Evolutionary conservation across 2,888 invertebrate genomes (phyloP).

Genomic region (Acrobasis repandana): DNA sequence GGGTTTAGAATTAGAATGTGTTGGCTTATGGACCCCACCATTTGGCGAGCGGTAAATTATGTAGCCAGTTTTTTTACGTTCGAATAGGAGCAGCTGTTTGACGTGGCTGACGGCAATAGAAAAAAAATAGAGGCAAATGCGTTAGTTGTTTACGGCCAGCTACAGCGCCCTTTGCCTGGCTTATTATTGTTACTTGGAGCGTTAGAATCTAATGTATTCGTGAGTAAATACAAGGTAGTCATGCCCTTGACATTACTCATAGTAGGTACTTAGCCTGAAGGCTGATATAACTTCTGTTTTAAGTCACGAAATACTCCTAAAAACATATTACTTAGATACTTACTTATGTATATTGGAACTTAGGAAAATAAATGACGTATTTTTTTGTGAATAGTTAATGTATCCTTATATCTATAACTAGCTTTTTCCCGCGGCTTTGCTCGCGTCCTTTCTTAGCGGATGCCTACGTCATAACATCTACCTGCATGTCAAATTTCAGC

Average conservation of each 20-base stretch:
- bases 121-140: conserved; percentile 36
- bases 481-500: too few species aligned
- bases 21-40: conserved; percentile 68
- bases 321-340: too few species aligned
- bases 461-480: too few species aligned
- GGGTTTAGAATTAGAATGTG: conserved; percentile 81
- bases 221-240: not conserved
- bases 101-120: conserved; percentile 44
- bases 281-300: too few species aligned
- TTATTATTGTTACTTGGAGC: conserved; percentile 16
- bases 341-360: too few species aligned
- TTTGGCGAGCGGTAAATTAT: conserved; percentile 80
- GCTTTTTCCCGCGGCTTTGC: too few species aligned
- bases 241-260: not conserved
- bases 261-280: too few species aligned
- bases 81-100: conserved; percentile 71
- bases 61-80: conserved; percentile 71
- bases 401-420: too few species aligned
- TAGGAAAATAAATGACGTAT: too few species aligned
- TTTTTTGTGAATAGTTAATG: too few species aligned
- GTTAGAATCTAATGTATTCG: not conserved
- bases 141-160: conserved; percentile 18
- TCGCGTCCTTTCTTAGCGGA: too few species aligned
- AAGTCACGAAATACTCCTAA: too few species aligned
- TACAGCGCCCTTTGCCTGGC: conserved; percentile 34